phyloP scores from a whole-genome alignment of 2,113 vertebrate species.

The Corydoras maculifer region DNA sequence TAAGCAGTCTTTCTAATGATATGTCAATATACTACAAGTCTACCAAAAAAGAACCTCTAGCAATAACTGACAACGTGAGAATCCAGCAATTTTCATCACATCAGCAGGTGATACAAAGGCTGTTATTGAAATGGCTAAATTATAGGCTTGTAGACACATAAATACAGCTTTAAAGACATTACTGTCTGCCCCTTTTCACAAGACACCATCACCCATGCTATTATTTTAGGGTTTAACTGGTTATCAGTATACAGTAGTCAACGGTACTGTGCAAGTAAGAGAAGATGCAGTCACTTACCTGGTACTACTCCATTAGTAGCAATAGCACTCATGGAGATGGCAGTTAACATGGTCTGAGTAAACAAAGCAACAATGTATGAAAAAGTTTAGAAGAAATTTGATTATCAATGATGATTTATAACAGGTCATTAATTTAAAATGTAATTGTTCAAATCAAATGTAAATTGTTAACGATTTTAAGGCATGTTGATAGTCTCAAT shows the following conservation, averaged over 20 bases:
- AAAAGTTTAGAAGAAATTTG: neutral
- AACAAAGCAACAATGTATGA: neutral
- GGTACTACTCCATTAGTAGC: conserved; percentile 98
- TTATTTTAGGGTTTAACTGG: no score
- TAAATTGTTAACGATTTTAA: no score
- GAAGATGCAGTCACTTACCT: conserved; percentile 67
- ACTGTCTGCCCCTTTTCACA: conserved; percentile 22
- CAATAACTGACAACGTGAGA: conserved; percentile 15
- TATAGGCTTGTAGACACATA: conserved; percentile 32
- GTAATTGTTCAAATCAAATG: no score
- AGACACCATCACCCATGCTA: neutral
- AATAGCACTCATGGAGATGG: conserved; percentile 98
- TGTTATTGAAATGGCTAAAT: conserved; percentile 48
- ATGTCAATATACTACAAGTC: no score
- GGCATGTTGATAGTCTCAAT: no score
- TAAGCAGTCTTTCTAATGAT: neutral
- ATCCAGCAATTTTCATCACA: conserved; percentile 45
- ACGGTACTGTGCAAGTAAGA: conserved; percentile 12
- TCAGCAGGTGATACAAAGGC: conserved; percentile 42
- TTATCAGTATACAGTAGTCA: no score
- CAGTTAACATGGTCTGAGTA: conserved; percentile 92
- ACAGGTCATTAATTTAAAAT: neutral
- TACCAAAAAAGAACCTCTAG: neutral
- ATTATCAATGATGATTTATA: neutral
- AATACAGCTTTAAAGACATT: conserved; percentile 35